Percentiles rank a stretch among this genome's conserved stretches.
phyloP scores from a whole-genome alignment of 2,797 vertebrate genomes.

The Clarias laeviceps region DNA sequence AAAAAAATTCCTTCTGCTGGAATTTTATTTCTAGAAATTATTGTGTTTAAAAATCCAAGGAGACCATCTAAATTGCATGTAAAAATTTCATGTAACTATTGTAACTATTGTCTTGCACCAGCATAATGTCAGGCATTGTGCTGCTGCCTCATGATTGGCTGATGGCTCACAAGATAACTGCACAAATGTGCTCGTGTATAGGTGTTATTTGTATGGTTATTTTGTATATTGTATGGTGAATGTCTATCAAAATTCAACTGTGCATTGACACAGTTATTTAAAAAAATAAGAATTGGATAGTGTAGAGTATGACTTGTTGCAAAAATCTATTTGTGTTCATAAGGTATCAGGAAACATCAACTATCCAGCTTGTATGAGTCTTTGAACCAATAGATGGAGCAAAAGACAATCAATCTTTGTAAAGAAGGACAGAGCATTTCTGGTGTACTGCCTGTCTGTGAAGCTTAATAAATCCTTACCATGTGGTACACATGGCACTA shows the following conservation, averaged over 20 bases:
- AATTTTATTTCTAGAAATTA: too few species aligned
- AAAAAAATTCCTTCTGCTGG: too few species aligned
- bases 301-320: background rate
- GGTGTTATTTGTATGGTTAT: background rate
- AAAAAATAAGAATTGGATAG: background rate
- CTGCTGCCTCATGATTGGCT: too few species aligned
- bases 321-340: background rate
- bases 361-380: background rate
- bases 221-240: conserved; percentile 27
- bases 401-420: background rate
- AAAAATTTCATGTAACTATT: too few species aligned
- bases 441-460: background rate
- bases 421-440: conserved; percentile 24
- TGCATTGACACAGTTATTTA: conserved; percentile 22
- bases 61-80: too few species aligned
- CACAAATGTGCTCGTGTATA: conserved; percentile 60
- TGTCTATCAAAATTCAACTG: conserved; percentile 47
- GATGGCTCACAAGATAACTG: conserved; percentile 40
- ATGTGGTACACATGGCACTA: conserved; percentile 45
- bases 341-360: background rate
- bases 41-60: too few species aligned
- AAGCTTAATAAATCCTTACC: conserved; percentile 48
- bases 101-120: too few species aligned
- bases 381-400: background rate
- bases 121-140: too few species aligned